Evolutionary conservation across 1,140 invertebrate species (phyloP).

Genomic region (Nebria ingens): DNA sequence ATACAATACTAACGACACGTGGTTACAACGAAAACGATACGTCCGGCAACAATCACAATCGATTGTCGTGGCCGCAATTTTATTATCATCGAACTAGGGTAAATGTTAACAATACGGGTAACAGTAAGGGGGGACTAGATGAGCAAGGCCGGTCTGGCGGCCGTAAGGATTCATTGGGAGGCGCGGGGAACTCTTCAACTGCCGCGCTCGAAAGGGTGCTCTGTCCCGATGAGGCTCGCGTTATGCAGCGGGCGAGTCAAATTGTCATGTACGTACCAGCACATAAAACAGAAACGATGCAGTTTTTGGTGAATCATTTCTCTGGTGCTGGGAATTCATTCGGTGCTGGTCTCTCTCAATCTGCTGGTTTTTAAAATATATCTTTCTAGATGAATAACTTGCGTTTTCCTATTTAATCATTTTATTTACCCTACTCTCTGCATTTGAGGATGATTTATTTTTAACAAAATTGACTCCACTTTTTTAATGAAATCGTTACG

Average conservation of each 20-base stretch:
- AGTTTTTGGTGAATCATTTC: not conserved
- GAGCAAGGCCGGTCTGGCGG: not conserved
- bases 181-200: slow-evolving; percentile 17
- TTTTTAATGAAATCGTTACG: too few relatives aligned
- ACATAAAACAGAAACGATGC: not conserved
- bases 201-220: slow-evolving; percentile 42
- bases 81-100: slow-evolving; percentile 14
- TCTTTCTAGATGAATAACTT: not conserved
- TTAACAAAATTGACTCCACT: too few relatives aligned
- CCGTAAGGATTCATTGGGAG: slow-evolving; percentile 22
- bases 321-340: not conserved
- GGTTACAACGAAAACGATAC: slow-evolving; percentile 21
- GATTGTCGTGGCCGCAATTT: slow-evolving; percentile 30
- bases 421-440: too few relatives aligned
- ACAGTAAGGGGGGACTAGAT: slow-evolving; percentile 2
- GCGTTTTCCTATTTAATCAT: too few relatives aligned
- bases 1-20: slow-evolving; percentile 20
- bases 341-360: not conserved
- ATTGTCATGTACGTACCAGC: slow-evolving; percentile 67
- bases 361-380: not conserved
- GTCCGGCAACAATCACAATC: slow-evolving; percentile 23
- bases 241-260: slow-evolving; percentile 70
- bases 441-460: too few relatives aligned
- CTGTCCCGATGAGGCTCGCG: slow-evolving; percentile 60
- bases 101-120: slow-evolving; percentile 9